Evolutionary conservation across 2,888 invertebrate species (phyloP), one percentile per base, ranked within the genome.

Genomic region (Ernsta delagoae): DNA sequence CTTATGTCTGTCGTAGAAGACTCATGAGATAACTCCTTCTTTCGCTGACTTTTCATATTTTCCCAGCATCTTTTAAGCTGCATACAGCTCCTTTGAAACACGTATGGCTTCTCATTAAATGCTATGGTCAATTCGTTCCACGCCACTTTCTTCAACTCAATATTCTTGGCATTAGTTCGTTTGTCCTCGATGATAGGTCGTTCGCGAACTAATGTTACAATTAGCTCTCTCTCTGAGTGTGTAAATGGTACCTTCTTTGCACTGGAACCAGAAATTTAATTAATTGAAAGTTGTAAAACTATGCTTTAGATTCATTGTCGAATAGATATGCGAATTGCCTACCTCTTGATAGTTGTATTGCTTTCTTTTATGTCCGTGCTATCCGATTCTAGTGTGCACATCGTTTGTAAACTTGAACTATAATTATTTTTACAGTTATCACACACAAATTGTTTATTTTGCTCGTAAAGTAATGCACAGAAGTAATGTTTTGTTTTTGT

Each of bases 1-100:
- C 36, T 16, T 16, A 16, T 16, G 16, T n/a, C 50, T 16, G 50
- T 50, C 16, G 3, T 11, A 43, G 43, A 43, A 43, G 43, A 43
- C 43, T 43, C 43, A 4, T 43, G 43, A 7, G 43, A 43, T 4
- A 43, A 4, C 11, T 43, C 43, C 7, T 50, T 50, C 9, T 50
- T 50, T 16, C 50, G n/a, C 50, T 16, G 50, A 8, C n/a, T 16
- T 16, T 50, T 50, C 24, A 50, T 50, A 24, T 50, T 50, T 50
- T 50, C 50, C 50, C 50, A 50, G 16, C 50, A 50, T 50, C 50
- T 50, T 11, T 50, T 50, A 7, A 50, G 50, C 16, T 50, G 50
- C 16, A 16, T 50, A 6, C 50, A 16, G 16, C n/a, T 50, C 24
- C 50, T 50, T 12, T 12, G 16, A 16, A 16, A 50, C 8, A 50